Evolutionary conservation across 2,797 vertebrate genomes (phyloP), one percentile per base, ranked within the genome.

Genomic region (Squalus acanthias): DNA sequence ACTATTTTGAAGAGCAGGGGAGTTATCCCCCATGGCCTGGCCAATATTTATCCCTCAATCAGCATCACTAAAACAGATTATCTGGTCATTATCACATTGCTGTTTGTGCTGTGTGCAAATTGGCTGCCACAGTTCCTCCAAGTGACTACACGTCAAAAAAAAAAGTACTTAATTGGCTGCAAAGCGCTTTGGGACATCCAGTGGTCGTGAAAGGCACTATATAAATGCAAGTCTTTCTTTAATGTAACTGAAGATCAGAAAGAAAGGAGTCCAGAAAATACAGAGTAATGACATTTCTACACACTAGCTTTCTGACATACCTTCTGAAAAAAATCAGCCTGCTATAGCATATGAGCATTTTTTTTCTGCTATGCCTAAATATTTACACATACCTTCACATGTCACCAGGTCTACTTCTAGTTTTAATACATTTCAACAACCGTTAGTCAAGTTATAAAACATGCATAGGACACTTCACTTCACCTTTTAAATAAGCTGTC

Each of bases 341-440:
- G 76, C 7, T 79, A 15, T 39, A n/a, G 79, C 79, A 46, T 85
- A 6, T 46, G 39, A 46, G 79, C n/a, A 85, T 46, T 85, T 46
- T 85, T 82, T 85, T 85, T 39, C 79, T 85, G 79, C 39, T 46
- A 85, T 85, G 79, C 79, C 79, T 85, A 85, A 85, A 85, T 85
- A 85, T 85, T 85, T 85, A 85, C 15, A 46, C 79, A 85, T 46
- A 46, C n/a, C 15, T 85, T 85, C 79, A 17, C 33, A n/a, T 85
- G 79, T 85, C 79, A 46, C 79, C 79, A 85, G 79, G 1, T 85
- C 29, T 46, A 46, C 79, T 79, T n/a, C 33, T 85, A 46, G 17
- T 85, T 85, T 85, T 46, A 85, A 85, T 85, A 85, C 13, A 85
- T 85, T 85, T 85, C 79, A 85, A 85, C 0, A 85, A 46, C 79